phyloP scores from a whole-genome alignment of 2,113 vertebrate genomes.

The Ochotona princeps region DNA sequence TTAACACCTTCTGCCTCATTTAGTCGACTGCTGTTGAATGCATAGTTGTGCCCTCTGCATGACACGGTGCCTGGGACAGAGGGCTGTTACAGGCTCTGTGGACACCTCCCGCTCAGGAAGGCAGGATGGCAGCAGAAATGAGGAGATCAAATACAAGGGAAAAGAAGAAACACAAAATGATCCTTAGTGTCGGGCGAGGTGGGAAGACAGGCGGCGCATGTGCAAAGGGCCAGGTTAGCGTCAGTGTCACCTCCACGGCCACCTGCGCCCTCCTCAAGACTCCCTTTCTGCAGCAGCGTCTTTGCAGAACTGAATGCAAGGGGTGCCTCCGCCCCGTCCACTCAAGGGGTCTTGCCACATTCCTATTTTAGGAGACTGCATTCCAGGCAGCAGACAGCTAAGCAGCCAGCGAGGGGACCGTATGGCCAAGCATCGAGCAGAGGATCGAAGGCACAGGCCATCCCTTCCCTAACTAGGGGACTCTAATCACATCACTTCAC shows the following conservation, averaged over 20 bases:
- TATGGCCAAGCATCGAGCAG: neutral
- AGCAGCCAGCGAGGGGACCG: neutral
- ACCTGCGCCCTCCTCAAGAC: neutral
- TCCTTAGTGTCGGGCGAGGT: neutral
- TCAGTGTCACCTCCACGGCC: neutral
- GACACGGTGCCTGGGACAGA: neutral
- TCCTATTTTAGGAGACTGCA: neutral
- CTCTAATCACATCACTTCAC: neutral
- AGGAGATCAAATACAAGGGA: neutral
- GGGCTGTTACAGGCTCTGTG: neutral
- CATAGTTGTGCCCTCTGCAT: neutral
- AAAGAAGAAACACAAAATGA: slow-evolving; percentile 10
- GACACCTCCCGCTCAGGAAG: neutral
- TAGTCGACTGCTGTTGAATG: neutral
- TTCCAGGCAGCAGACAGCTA: slow-evolving; percentile 8
- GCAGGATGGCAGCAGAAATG: neutral
- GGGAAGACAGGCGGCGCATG: neutral
- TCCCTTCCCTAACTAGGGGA: neutral
- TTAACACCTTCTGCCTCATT: neutral
- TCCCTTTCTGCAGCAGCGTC: neutral
- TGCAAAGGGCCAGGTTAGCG: neutral
- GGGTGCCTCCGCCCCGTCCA: neutral
- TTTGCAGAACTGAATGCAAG: slow-evolving; percentile 30
- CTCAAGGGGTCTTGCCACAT: neutral
- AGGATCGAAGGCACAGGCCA: neutral